phyloP scores from a whole-genome alignment of 1,140 invertebrate genomes.

The Idris sp. region DNA sequence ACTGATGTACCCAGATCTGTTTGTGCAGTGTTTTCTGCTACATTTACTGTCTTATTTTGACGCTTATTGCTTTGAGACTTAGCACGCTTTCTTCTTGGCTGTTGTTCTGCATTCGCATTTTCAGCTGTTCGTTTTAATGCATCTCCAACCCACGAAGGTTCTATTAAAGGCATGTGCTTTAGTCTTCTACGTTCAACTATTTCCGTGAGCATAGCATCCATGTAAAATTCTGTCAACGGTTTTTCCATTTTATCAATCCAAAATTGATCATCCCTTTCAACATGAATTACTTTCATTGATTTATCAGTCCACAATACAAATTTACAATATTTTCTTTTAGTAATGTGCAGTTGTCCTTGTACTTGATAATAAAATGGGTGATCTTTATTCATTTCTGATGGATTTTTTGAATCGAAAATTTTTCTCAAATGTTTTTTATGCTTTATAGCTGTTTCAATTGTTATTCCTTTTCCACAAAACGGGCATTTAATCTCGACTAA shows the following conservation, averaged over 20 bases:
- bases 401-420: slow-evolving; percentile 18
- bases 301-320: slow-evolving; percentile 48
- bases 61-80: not conserved
- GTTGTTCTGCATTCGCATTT: not conserved
- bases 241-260: slow-evolving; percentile 12
- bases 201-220: slow-evolving; percentile 3
- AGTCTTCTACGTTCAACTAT: slow-evolving; percentile 2
- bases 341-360: slow-evolving; percentile 64
- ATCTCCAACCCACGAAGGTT: slow-evolving; percentile 6
- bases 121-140: slow-evolving; percentile 8
- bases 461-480: too few species aligned
- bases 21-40: too few species aligned
- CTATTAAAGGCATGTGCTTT: not conserved
- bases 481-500: too few species aligned
- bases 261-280: slow-evolving; percentile 3
- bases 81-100: not conserved
- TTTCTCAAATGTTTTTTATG: slow-evolving; percentile 1
- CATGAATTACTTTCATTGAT: slow-evolving; percentile 26
- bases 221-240: not conserved
- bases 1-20: too few species aligned
- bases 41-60: too few species aligned
- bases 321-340: slow-evolving; percentile 46
- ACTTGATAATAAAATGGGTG: slow-evolving; percentile 65
- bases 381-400: slow-evolving; percentile 52
- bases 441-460: too few species aligned